Evolutionary conservation across 2,888 invertebrate species (phyloP), one percentile per base, ranked within the genome.

Genomic region (Brenthis hecate): DNA sequence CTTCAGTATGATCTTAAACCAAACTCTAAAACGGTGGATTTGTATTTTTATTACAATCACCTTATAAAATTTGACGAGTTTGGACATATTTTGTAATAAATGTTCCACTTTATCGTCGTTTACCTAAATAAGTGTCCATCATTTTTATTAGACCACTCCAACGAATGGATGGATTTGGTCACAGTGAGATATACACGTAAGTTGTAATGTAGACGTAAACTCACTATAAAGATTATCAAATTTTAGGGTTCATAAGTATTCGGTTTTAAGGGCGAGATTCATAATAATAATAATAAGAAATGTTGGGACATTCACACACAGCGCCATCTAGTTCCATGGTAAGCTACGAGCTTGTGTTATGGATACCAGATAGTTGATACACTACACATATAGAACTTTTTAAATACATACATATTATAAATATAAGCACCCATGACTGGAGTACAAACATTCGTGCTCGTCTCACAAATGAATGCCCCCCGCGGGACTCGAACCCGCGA

Each of bases 111-210:
- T 51, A 47, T 48, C 11, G 57, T 56, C 68, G 50, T 51, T 65
- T 61, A 69, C 51, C 43, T 43, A 58, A 58, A 56, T 69, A 58
- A 69, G 58, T 65, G 43, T 65, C 61, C 56, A 61, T 69, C 61
- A 61, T 13, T 56, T 65, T 69, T 65, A 69, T 61, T 61, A n/a
- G 56, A 47, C 47, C 23, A 47, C 61, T 23, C 8, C 8, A 60
- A 16, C 28, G 32, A 60, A 60, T 60, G 14, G 48, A 6, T 47
- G 48, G 48, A 23, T 60, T 60, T 50, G 50, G 32, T 60, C 48
- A 23, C 48, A n/a, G n/a, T 50, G 56, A 6, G 56, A 16, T n/a
- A 43, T 23, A 19, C 19, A 1, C 19, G 19, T 19, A 28, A 54
- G 23, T 2, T 4, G 54, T 54, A 14, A 54, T 54, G 28, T 54